These are phyloP conservation scores for Heliornis fulica DNA, from an alignment of 2,113 vertebrate genomes.

Conservation along the genomic window DNA sequence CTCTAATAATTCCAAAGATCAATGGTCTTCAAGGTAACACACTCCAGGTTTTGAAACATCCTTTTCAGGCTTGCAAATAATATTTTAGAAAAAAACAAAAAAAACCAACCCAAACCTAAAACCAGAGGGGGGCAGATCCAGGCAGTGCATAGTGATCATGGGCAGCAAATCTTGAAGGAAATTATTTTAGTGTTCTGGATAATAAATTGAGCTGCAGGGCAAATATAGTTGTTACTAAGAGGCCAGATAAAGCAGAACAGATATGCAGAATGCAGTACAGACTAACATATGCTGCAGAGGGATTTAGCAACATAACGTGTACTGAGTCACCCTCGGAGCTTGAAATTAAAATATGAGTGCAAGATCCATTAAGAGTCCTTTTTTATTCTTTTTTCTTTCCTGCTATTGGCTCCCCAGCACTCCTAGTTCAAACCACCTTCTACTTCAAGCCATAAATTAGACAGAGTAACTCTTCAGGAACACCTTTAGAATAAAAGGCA, in stretches of 20 bases:
- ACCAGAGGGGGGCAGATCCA: background rate
- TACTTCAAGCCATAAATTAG: background rate
- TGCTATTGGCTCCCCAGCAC: background rate
- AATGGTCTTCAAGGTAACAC: background rate
- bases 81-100: background rate
- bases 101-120: background rate
- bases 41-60: background rate
- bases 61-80: background rate
- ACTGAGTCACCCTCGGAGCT: background rate
- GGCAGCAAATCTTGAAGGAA: background rate
- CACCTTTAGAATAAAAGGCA: background rate
- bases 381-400: background rate
- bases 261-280: background rate
- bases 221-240: background rate
- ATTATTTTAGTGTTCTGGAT: background rate
- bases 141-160: background rate
- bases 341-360: background rate
- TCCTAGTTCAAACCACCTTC: background rate
- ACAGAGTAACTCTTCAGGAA: background rate
- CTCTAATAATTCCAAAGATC: background rate
- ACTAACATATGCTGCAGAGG: background rate
- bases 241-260: background rate
- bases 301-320: background rate
- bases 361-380: background rate
- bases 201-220: background rate